A percentile compares a stretch with the other conserved stretches of the same genome.
phyloP scores from a whole-genome alignment of 1,140 invertebrate species.

The Potamilus streckersoni region DNA sequence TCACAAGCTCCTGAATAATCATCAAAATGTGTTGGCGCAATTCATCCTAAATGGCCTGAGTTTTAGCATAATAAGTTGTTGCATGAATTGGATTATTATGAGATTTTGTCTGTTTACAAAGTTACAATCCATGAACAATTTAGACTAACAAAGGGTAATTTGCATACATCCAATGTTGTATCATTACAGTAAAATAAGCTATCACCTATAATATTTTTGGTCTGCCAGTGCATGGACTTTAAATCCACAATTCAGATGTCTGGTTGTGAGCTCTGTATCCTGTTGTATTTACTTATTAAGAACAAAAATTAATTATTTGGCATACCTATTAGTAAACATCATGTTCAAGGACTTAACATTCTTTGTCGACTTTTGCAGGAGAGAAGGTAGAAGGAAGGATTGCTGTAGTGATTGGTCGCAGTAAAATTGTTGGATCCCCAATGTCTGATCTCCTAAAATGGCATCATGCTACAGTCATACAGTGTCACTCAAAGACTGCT shows the following conservation, averaged over 20 bases:
- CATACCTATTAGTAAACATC: neutral
- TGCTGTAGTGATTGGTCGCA: slow-evolving; percentile 95
- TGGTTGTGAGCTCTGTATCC: neutral
- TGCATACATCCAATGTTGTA: neutral
- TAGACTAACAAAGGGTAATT: no score
- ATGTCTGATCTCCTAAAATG: slow-evolving; percentile 94
- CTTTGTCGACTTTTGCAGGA: slow-evolving; percentile 67
- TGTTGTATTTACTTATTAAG: neutral
- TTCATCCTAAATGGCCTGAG: no score
- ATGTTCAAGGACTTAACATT: neutral
- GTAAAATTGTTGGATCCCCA: slow-evolving; percentile 98
- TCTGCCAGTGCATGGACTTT: neutral
- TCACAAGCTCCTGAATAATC: no score
- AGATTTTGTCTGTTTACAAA: no score
- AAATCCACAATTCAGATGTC: neutral
- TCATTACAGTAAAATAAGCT: neutral
- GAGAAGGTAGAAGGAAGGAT: slow-evolving; percentile 83
- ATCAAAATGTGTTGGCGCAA: no score
- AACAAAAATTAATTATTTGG: neutral
- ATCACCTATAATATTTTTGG: neutral
- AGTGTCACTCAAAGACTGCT: slow-evolving; percentile 95
- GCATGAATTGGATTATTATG: no score
- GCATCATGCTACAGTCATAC: slow-evolving; percentile 95
- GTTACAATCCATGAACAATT: no score
- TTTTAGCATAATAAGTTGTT: no score